These are phyloP conservation scores for Cantharis rufa DNA, from an alignment of 2,888 invertebrate genomes.

Conservation along the genomic window DNA sequence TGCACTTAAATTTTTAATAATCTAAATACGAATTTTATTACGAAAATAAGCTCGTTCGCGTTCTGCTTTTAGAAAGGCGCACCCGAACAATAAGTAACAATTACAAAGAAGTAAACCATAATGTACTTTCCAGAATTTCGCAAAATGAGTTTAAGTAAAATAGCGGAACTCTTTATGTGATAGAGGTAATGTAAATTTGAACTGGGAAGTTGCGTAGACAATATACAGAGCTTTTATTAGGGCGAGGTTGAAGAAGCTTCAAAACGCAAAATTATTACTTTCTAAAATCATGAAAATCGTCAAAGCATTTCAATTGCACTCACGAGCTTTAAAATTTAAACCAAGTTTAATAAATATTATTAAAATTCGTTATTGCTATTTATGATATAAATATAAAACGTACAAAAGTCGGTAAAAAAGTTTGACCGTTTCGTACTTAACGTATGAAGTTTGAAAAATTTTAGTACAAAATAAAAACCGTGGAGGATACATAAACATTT, in stretches of 20 bases:
- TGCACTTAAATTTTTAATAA: neutral
- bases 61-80: neutral
- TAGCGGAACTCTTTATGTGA: neutral
- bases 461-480: neutral
- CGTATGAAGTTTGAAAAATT: neutral
- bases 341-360: neutral
- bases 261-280: neutral
- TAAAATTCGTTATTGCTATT: too few species aligned
- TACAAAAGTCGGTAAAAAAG: neutral
- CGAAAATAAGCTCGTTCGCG: neutral
- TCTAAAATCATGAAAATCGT: neutral
- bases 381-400: neutral
- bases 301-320: neutral
- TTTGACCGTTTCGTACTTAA: neutral
- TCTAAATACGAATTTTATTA: neutral
- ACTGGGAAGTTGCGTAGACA: neutral
- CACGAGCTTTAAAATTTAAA: neutral
- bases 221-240: neutral
- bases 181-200: neutral
- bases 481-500: neutral
- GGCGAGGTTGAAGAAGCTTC: neutral
- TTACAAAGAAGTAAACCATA: neutral
- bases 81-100: neutral
- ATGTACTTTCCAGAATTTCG: neutral
- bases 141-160: neutral